phyloP scores from a whole-genome alignment of 2,888 invertebrate species.

The Hoplodrina blanda region DNA sequence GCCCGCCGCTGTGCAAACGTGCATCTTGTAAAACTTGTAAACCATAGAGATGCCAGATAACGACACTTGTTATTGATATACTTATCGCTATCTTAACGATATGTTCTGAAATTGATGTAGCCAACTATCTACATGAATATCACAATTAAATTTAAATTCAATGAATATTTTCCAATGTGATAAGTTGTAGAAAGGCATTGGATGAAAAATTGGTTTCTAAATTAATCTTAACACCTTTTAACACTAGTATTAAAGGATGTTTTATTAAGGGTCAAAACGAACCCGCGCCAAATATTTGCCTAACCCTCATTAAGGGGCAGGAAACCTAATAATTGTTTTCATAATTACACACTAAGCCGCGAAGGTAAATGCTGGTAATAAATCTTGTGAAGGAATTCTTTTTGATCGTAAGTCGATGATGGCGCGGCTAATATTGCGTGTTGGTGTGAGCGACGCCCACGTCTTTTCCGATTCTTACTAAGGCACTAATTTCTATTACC shows the following conservation, averaged over 20 bases:
- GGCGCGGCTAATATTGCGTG: conserved; percentile 57
- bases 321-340: conserved; percentile 62
- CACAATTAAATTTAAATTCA: conserved; percentile 46
- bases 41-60: conserved; percentile 63
- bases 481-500: conserved; percentile 77
- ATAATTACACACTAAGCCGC: conserved; percentile 54
- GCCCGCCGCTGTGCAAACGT: conserved; percentile 74
- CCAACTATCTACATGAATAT: conserved; percentile 53
- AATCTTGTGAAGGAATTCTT: conserved; percentile 48
- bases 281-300: conserved; percentile 58
- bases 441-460: conserved; percentile 64
- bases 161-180: conserved; percentile 29
- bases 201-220: conserved; percentile 28
- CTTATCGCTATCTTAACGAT: conserved; percentile 61
- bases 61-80: conserved; percentile 64
- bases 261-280: conserved; percentile 54
- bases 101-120: conserved; percentile 58
- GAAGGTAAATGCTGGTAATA: conserved; percentile 43
- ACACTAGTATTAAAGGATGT: conserved; percentile 53
- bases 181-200: conserved; percentile 32
- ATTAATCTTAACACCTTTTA: conserved; percentile 49
- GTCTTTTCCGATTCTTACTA: conserved; percentile 69
- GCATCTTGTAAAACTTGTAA: conserved; percentile 63
- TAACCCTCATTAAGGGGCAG: conserved; percentile 54
- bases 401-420: conserved; percentile 48